phyloP scores from a whole-genome alignment of 2,113 vertebrate species.

The Lanius collurio region DNA sequence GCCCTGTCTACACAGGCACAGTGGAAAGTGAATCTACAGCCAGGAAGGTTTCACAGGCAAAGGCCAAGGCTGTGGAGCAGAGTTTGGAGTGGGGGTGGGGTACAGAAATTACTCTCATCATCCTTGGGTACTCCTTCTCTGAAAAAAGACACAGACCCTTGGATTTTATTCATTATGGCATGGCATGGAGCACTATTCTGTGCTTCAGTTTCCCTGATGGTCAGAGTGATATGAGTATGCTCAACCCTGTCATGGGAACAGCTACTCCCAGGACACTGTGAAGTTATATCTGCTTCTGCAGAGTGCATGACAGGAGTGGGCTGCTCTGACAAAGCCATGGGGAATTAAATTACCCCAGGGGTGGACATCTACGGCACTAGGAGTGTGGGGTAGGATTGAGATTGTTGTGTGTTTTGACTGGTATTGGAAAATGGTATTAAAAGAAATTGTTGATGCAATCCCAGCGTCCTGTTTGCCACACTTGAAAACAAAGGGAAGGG shows the following conservation, averaged over 20 bases:
- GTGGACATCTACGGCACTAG: background rate
- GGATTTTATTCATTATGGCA: background rate
- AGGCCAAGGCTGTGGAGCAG: background rate
- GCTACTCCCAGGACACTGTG: fast-evolving
- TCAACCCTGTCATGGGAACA: background rate
- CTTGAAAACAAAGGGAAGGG: background rate
- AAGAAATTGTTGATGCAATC: background rate
- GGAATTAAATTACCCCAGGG: background rate
- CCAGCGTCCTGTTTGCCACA: background rate
- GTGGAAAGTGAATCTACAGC: background rate
- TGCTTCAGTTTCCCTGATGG: background rate
- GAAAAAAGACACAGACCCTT: background rate
- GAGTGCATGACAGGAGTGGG: background rate
- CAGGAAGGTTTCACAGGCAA: background rate
- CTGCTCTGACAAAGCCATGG: background rate
- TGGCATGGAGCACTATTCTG: background rate
- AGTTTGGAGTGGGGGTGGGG: fast-evolving
- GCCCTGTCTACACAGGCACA: background rate
- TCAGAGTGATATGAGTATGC: background rate
- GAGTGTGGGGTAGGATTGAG: background rate
- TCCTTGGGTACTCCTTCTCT: background rate
- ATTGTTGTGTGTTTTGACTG: background rate
- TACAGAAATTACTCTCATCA: background rate
- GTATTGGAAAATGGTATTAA: background rate
- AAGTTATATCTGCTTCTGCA: background rate